Percentiles rank a stretch among this genome's conserved stretches.
Evolutionary conservation across 2,888 invertebrate species (phyloP).

Genomic region (Cephus pygmeus): DNA sequence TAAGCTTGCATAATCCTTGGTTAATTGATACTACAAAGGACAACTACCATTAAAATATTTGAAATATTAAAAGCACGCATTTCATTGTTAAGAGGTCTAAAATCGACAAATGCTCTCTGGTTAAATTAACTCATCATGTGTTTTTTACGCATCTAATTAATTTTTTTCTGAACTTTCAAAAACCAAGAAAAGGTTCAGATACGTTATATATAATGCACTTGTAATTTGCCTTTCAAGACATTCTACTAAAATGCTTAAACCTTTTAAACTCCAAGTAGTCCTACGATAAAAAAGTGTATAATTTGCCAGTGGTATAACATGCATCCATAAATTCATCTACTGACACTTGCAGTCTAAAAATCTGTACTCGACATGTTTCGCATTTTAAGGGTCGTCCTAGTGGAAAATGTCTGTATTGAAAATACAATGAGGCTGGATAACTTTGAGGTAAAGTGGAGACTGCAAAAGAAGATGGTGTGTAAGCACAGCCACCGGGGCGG

Average conservation of each 20-base stretch:
- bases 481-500: constrained; percentile 29
- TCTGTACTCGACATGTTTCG: neutral
- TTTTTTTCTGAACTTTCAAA: neutral
- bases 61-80: too few relatives aligned
- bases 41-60: too few relatives aligned
- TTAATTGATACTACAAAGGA: too few relatives aligned
- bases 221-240: neutral
- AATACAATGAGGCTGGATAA: constrained; percentile 1
- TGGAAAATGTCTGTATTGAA: neutral
- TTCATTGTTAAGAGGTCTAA: too few relatives aligned
- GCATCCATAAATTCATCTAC: neutral
- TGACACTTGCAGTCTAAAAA: neutral
- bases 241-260: neutral
- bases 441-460: constrained; percentile 21
- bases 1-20: too few relatives aligned
- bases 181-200: neutral
- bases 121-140: too few relatives aligned
- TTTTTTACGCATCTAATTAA: neutral
- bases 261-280: neutral
- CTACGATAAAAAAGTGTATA: neutral
- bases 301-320: too few relatives aligned
- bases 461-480: constrained; percentile 28
- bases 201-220: neutral
- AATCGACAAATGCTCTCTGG: too few relatives aligned
- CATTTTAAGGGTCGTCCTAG: neutral